Evolutionary conservation across 2,888 invertebrate species (phyloP).

Genomic region (Habroteleia sp.): DNA sequence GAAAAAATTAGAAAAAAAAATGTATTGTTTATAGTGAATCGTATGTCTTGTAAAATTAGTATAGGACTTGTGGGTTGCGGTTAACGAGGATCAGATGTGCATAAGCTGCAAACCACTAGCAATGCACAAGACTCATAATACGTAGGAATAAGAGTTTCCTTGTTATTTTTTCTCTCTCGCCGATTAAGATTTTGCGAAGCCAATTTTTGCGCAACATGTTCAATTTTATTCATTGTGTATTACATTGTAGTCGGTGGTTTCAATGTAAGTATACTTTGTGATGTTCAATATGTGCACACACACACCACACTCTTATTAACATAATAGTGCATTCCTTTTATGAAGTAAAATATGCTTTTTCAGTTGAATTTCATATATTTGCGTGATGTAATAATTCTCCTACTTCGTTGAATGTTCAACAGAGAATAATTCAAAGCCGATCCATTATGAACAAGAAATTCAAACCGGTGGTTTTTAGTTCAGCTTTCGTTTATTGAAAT

Average conservation of each 20-base stretch:
- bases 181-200: slow-evolving; percentile 32
- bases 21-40: slow-evolving; percentile 16
- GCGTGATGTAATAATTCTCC: too few relatives aligned
- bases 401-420: too few relatives aligned
- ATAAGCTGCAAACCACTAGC: slow-evolving; percentile 30
- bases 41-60: slow-evolving; percentile 16
- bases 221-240: slow-evolving; percentile 22
- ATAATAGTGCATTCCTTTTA: slow-evolving; percentile 9
- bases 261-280: not conserved
- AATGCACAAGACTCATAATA: slow-evolving; percentile 21
- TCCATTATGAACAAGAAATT: too few relatives aligned
- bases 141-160: slow-evolving; percentile 43
- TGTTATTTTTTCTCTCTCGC: too few relatives aligned
- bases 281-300: not conserved
- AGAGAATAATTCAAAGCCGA: too few relatives aligned
- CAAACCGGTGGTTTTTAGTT: too few relatives aligned
- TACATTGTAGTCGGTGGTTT: slow-evolving; percentile 36
- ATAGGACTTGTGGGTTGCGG: slow-evolving; percentile 53
- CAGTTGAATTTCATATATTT: too few relatives aligned
- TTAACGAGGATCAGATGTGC: slow-evolving; percentile 45
- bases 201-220: slow-evolving; percentile 36
- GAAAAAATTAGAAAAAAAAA: too few relatives aligned
- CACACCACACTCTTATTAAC: slow-evolving; percentile 5
- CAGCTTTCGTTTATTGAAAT: too few relatives aligned
- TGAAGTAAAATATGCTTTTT: slow-evolving; percentile 4